These are phyloP conservation scores for Clarias macrocephalus DNA, from an alignment of 2,113 vertebrate genomes.

Conservation along the genomic window DNA sequence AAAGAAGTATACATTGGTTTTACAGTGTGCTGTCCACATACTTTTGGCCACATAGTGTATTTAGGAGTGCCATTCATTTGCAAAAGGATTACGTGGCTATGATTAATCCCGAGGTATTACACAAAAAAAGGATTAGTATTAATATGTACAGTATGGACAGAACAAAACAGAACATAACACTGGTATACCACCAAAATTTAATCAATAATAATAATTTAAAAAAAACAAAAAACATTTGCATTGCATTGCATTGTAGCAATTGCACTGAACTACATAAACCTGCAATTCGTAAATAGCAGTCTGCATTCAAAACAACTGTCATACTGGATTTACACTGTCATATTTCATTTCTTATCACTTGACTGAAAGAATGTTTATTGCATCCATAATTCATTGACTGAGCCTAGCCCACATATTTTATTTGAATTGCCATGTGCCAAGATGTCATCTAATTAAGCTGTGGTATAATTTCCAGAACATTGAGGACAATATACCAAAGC, in stretches of 20 bases:
- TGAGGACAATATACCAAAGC: slow-evolving; percentile 4
- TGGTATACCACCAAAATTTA: background rate
- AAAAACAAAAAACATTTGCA: background rate
- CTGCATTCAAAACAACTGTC: background rate
- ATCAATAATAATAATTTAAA: background rate
- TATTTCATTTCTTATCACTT: background rate
- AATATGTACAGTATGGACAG: background rate
- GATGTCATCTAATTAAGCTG: background rate
- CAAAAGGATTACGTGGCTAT: background rate
- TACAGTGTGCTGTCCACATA: background rate
- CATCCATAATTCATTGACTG: background rate
- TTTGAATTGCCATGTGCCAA: background rate
- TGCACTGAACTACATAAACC: background rate
- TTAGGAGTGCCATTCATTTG: background rate
- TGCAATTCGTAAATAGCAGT: background rate
- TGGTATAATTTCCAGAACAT: slow-evolving; percentile 18
- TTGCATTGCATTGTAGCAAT: background rate
- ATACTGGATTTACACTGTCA: background rate
- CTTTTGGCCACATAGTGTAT: background rate
- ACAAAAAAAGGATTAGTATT: background rate
- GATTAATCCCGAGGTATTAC: background rate
- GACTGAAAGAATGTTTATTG: slow-evolving; percentile 11
- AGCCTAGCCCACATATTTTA: background rate
- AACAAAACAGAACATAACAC: background rate
- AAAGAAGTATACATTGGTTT: background rate